Evolutionary conservation across 2,888 invertebrate genomes (phyloP).

Genomic region (Polietes domitor): DNA sequence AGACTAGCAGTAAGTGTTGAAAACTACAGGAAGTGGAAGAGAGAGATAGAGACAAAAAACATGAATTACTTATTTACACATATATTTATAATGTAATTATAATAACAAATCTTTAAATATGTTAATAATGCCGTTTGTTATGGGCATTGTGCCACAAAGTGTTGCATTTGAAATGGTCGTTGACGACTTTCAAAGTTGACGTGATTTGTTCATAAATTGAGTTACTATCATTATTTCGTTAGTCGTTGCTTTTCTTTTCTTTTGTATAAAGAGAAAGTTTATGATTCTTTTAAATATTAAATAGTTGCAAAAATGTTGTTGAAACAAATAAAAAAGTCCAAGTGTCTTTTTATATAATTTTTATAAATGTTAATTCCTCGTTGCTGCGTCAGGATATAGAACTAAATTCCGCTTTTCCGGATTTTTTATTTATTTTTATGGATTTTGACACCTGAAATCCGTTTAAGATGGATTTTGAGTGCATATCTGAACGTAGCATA

Average conservation of each 20-base stretch:
- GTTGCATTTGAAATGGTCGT: constrained; percentile 19
- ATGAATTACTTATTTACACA: constrained; percentile 9
- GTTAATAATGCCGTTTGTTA: neutral
- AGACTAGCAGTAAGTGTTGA: constrained; percentile 74
- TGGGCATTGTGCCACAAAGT: neutral
- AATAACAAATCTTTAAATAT: neutral
- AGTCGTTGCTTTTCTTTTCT: neutral
- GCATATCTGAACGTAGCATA: no score
- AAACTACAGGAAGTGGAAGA: constrained; percentile 69
- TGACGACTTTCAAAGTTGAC: neutral
- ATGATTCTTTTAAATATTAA: no score
- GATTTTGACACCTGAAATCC: no score
- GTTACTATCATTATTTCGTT: neutral
- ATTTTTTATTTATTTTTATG: no score
- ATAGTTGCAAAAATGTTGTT: no score
- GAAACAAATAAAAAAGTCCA: no score
- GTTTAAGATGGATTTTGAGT: no score
- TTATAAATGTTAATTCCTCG: no score
- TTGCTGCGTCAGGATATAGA: no score
- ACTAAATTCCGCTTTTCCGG: no score
- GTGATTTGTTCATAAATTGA: constrained; percentile 38
- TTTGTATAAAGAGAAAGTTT: constrained; percentile 34
- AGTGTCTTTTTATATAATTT: no score
- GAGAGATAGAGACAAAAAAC: neutral
- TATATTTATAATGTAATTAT: no score